Conservation (phyloP, 2,888 invertebrate species). For the Halocaridina rubra region DNA sequence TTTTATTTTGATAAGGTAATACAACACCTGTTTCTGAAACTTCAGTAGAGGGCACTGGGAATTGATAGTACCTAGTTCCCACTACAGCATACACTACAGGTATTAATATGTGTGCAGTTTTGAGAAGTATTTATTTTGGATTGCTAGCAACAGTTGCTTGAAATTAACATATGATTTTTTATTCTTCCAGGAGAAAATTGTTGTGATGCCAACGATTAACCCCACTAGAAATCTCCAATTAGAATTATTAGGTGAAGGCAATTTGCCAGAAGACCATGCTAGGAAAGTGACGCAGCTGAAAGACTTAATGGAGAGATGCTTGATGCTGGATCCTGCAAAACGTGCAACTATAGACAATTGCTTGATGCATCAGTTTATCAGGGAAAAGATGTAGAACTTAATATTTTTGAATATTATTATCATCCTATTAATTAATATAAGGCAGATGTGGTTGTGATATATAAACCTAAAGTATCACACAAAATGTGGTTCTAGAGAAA, state of each 20-base stretch:
- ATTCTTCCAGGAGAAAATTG: conserved; percentile 87
- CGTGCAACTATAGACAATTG: conserved; percentile 69
- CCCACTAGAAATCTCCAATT: conserved; percentile 85
- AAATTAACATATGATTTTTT: too few species aligned
- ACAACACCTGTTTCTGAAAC: too few species aligned
- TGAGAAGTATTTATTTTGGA: too few species aligned
- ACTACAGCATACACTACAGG: too few species aligned
- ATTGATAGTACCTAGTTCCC: too few species aligned
- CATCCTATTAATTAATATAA: neutral
- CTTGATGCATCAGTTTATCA: conserved; percentile 56
- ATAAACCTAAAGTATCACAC: too few species aligned
- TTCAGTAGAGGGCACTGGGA: too few species aligned
- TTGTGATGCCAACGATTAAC: conserved; percentile 87
- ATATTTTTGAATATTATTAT: neutral
- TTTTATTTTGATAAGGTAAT: too few species aligned
- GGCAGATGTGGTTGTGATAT: neutral
- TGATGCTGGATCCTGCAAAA: conserved; percentile 92
- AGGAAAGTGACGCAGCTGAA: conserved; percentile 92
- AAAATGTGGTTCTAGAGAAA: too few species aligned
- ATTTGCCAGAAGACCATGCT: conserved; percentile 87
- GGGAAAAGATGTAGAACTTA: conserved; percentile 53
- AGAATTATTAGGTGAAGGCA: conserved; percentile 90
- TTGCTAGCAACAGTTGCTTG: too few species aligned
- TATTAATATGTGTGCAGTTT: too few species aligned
- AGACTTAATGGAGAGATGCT: conserved; percentile 90